Evolutionary conservation across 2,113 vertebrate genomes (phyloP), one percentile per base, ranked within the genome.

Genomic region (Bos javanicus): DNA sequence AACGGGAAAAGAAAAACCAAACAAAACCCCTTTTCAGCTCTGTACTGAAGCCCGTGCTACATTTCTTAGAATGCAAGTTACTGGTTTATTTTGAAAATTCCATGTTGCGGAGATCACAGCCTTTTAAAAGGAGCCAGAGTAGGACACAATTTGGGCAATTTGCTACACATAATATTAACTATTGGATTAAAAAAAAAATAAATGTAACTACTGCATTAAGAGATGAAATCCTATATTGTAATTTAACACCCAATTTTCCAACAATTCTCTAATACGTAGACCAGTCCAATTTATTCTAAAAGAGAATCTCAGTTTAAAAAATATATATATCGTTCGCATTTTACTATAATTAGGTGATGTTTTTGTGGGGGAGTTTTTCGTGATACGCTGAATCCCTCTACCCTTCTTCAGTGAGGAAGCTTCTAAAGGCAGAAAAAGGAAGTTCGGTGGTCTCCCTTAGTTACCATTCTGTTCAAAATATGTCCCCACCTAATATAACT

Each of bases 401-500:
- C 48, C 62, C 57, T 15, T 95, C 97, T 95, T 90, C 93, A 64
- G 62, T 1, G 33, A 64, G 90, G 87, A 95, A 98, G 71, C 96
- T 97, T 76, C 94, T 86, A 59, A 95, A 98, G 97, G 95, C 57
- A 86, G 92, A 46, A 95, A 90, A 76, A 80, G 92, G 93, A 97
- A 36, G 57, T 62, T 98, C 87, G 91, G 5, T 93, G 43, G 67
- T 98, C 87, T 97, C 94, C 98, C 96, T 97, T 96, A 96, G 98
- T 94, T 98, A 97, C 96, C 82, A 95, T 97, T 97, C 97, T 96
- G 92, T 97, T 98, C 96, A 96, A 98, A 98, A 98, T 97, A 93
- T 93, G 96, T 98, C 95, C 97, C 97, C 98, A 98, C 98, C 98
- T 98, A 98, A 98, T 91, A 96, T 81, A 98, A 98, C 98, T 98